Conservation (phyloP, 1,140 invertebrate genomes). For the Euura lappo region DNA sequence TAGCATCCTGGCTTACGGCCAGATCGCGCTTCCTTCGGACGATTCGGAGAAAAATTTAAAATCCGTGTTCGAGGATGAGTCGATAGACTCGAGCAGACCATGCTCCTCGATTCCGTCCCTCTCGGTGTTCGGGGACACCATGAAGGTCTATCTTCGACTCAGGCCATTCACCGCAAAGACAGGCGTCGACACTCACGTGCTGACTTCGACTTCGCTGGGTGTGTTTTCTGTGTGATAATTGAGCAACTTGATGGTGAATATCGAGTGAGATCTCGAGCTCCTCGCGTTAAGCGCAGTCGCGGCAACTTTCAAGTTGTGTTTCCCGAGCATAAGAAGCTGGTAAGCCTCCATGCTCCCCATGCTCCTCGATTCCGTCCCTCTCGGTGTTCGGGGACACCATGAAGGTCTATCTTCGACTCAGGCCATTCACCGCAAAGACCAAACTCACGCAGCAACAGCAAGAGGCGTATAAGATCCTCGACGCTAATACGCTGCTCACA, state of each 20-base stretch:
- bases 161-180: slow-evolving; percentile 52
- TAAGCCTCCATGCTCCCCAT: too few species aligned
- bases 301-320: slow-evolving; percentile 82
- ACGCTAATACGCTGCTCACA: slow-evolving; percentile 46
- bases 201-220: slow-evolving; percentile 59
- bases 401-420: slow-evolving; percentile 64
- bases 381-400: slow-evolving; percentile 39
- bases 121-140: slow-evolving; percentile 35
- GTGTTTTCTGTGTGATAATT: slow-evolving; percentile 59
- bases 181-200: slow-evolving; percentile 59
- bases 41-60: slow-evolving; percentile 46
- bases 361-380: not conserved
- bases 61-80: slow-evolving; percentile 42
- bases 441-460: slow-evolving; percentile 40
- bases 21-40: slow-evolving; percentile 38
- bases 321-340: slow-evolving; percentile 78
- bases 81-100: slow-evolving; percentile 18
- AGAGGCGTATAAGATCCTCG: slow-evolving; percentile 45
- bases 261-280: slow-evolving; percentile 87
- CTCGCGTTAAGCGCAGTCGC: slow-evolving; percentile 83
- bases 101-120: not conserved
- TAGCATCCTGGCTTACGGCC: slow-evolving; percentile 50
- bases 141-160: slow-evolving; percentile 63
- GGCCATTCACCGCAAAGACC: slow-evolving; percentile 48
- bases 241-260: slow-evolving; percentile 84